Percentiles rank a stretch among this genome's conserved stretches.
phyloP scores from a whole-genome alignment of 2,113 vertebrate species.

The Phodopus roborovskii region DNA sequence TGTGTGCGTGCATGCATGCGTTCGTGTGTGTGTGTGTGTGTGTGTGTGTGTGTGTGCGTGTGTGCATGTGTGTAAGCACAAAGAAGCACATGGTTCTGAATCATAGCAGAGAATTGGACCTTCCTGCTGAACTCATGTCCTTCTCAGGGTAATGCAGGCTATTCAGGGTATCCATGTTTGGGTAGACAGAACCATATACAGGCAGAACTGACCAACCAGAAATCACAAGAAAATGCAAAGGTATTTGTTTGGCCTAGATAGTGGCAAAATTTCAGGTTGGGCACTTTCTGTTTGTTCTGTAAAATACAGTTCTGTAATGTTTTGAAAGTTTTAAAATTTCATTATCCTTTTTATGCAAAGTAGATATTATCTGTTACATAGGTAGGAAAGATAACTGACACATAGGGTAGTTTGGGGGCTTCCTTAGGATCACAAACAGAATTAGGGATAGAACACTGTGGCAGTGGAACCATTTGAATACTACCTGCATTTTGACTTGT shows the following conservation, averaged over 20 bases:
- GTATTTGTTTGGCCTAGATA: background rate
- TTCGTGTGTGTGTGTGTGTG: background rate
- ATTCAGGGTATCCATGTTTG: conserved; percentile 17
- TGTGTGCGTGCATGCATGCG: too few species aligned
- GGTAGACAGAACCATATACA: background rate
- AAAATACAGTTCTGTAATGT: background rate
- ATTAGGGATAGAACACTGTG: background rate
- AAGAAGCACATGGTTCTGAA: conserved; percentile 70
- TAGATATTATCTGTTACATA: background rate
- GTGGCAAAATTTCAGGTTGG: background rate
- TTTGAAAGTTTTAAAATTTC: background rate
- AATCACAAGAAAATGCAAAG: conserved; percentile 13
- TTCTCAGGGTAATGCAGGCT: conserved; percentile 5
- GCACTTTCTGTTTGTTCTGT: conserved; percentile 37
- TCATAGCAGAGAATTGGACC: conserved; percentile 6
- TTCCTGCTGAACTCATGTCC: conserved; percentile 61
- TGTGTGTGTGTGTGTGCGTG: background rate
- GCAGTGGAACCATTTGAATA: background rate
- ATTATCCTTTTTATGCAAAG: background rate
- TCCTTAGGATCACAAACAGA: background rate
- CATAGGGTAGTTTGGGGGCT: background rate
- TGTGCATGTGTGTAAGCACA: background rate
- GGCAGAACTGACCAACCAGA: background rate
- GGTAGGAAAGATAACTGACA: background rate
- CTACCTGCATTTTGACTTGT: background rate